A percentile compares a stretch with the other conserved stretches of the same genome.
Evolutionary conservation across 1,140 invertebrate genomes (phyloP).

Genomic region (Rhyacophila brunnea): DNA sequence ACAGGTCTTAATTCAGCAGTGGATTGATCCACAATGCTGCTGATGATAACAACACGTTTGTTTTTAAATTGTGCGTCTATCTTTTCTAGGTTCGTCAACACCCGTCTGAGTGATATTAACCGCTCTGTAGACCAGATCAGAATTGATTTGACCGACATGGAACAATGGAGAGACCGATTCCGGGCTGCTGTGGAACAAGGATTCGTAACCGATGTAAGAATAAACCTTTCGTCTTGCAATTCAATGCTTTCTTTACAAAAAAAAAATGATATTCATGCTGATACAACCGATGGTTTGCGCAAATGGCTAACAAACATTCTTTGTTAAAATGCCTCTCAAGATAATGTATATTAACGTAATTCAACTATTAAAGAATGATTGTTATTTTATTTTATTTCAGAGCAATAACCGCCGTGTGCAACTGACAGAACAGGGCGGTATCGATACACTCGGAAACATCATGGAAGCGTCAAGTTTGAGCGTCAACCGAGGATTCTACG

Average conservation of each 20-base stretch:
- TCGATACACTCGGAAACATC: conserved; percentile 78
- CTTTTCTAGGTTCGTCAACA: conserved; percentile 51
- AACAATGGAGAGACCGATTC: conserved; percentile 74
- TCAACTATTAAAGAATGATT: too few species aligned
- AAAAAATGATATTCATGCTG: too few species aligned
- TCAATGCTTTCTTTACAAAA: too few species aligned
- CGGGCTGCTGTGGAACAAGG: conserved; percentile 72
- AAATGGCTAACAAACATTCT: too few species aligned
- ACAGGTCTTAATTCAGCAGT: not conserved
- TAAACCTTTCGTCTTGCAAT: too few species aligned
- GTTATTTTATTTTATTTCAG: conserved; percentile 36
- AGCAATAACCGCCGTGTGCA: conserved; percentile 52
- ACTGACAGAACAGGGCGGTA: conserved; percentile 68
- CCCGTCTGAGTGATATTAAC: conserved; percentile 62
- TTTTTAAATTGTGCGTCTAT: too few species aligned
- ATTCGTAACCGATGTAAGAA: conserved; percentile 56
- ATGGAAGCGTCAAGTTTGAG: conserved; percentile 72
- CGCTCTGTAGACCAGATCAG: conserved; percentile 65
- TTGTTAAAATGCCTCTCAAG: too few species aligned
- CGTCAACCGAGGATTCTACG: conserved; percentile 67
- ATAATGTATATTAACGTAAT: too few species aligned
- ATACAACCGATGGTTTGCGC: too few species aligned
- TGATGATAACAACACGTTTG: not conserved
- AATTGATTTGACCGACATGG: conserved; percentile 67
- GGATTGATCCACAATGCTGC: not conserved